Percentiles rank a stretch among this genome's conserved stretches.
Conservation (phyloP, 2,888 invertebrate species). For the Spisula subtruncata region DNA sequence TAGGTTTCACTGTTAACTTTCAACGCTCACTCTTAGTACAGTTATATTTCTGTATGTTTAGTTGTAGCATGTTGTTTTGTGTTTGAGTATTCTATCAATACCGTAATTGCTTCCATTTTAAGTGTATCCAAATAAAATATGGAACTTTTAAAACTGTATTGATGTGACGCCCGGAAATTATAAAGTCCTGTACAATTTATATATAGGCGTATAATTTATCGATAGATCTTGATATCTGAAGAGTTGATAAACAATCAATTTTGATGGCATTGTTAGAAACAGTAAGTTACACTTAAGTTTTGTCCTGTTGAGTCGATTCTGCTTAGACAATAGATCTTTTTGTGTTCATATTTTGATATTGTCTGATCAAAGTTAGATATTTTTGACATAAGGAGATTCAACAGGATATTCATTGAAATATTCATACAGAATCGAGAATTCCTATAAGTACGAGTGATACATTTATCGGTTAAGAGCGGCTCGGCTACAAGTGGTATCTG, state of each 20-base stretch:
- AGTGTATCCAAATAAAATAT: neutral
- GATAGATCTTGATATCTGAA: conserved; percentile 13
- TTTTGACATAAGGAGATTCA: neutral
- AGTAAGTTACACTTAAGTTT: neutral
- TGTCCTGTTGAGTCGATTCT: neutral
- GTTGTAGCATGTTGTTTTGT: neutral
- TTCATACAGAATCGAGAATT: neutral
- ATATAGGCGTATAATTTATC: neutral
- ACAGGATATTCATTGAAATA: neutral
- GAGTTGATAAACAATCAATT: conserved; percentile 7
- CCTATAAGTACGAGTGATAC: neutral
- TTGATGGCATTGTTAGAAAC: conserved; percentile 21
- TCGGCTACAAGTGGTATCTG: no score
- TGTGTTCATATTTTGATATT: neutral
- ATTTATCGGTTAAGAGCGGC: neutral
- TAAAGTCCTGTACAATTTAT: neutral
- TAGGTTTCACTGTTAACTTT: no score
- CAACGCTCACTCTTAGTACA: no score
- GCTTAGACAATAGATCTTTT: neutral
- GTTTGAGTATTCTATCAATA: neutral
- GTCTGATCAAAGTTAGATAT: neutral
- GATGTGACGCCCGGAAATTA: neutral
- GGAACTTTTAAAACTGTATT: neutral
- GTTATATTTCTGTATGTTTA: neutral
- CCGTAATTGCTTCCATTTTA: neutral